These are phyloP conservation scores for Caenorhabditis brenneri DNA, from an alignment of 1,140 invertebrate species.

Conservation along the genomic window DNA sequence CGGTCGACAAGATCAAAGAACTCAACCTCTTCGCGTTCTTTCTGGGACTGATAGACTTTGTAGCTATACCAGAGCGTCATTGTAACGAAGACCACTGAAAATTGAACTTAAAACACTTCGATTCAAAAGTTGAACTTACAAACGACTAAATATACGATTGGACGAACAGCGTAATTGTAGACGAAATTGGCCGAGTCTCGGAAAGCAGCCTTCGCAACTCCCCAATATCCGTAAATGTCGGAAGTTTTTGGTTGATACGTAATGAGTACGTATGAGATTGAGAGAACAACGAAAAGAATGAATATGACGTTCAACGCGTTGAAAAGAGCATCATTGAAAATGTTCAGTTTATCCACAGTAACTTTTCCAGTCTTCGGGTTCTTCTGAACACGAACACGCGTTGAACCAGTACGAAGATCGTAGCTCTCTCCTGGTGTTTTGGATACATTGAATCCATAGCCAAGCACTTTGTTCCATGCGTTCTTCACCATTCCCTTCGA, in stretches of 20 bases:
- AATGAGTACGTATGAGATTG: slow-evolving; percentile 53
- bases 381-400: slow-evolving; percentile 1
- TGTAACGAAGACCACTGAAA: slow-evolving; percentile 43
- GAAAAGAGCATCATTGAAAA: background rate
- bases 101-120: background rate
- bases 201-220: slow-evolving; percentile 48
- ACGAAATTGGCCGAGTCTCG: slow-evolving; percentile 53
- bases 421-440: slow-evolving; percentile 11
- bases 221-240: background rate
- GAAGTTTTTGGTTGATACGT: slow-evolving; percentile 56
- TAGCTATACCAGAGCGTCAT: too few species aligned
- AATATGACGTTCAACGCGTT: background rate
- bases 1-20: slow-evolving; percentile 57
- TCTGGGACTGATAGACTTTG: too few species aligned
- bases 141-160: slow-evolving; percentile 43
- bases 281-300: slow-evolving; percentile 53
- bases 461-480: slow-evolving; percentile 21
- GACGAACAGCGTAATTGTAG: slow-evolving; percentile 63
- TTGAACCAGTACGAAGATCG: slow-evolving; percentile 8
- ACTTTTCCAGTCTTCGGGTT: slow-evolving; percentile 29
- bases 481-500: slow-evolving; percentile 1
- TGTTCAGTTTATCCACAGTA: background rate
- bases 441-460: slow-evolving; percentile 22
- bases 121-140: slow-evolving; percentile 44
- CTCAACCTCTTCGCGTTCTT: slow-evolving; percentile 40